Evolutionary conservation across 2,797 vertebrate genomes (phyloP), one percentile per base, ranked within the genome.

Genomic region (Poeciliopsis presidionis): DNA sequence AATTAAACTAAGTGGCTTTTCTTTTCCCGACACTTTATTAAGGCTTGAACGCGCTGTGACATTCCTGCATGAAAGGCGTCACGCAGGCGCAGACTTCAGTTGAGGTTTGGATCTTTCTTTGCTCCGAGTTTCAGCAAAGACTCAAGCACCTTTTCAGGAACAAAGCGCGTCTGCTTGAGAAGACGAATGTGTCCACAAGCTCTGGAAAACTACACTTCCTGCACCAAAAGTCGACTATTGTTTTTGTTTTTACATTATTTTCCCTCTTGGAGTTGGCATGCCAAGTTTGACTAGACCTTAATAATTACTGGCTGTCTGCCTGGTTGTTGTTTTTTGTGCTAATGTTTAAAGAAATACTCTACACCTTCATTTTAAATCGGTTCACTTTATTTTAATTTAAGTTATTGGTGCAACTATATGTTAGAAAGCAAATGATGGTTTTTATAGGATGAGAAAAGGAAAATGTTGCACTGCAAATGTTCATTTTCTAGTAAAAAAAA

Each of bases 61-160:
- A 82, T 82, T 57, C 51, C 20, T 55, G 30, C 59, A 81, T 90
- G 22, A 81, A 85, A 81, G 28, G 25, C 47, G 30, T 55, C 11
- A 55, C 55, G 45, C n/a, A 55, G 9, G 43, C 47, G 41, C 47
- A 53, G 18, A 45, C 47, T 13, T 6, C 12, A 61, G 69, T 12
- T 69, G 33, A 20, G 74, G 39, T 65, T 59, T 8, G 47, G 11
- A 5, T n/a, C 28, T 46, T 47, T 20, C 22, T 61, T 59, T 61
- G 45, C 76, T 72, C 22, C 39, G 81, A 53, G 72, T 43, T 79
- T 67, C 59, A 45, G 67, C 2, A 30, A 30, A 30, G 1, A 83
- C 81, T 72, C 18, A 49, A 67, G 75, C 33, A 30, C 41, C 28
- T 47, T 74, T n/a, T 75, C 57, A 76, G 25, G 7, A 84, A 87